Base-by-base conservation (phyloP, 2,113 vertebrate species). In the Acinonyx jubatus region DNA sequence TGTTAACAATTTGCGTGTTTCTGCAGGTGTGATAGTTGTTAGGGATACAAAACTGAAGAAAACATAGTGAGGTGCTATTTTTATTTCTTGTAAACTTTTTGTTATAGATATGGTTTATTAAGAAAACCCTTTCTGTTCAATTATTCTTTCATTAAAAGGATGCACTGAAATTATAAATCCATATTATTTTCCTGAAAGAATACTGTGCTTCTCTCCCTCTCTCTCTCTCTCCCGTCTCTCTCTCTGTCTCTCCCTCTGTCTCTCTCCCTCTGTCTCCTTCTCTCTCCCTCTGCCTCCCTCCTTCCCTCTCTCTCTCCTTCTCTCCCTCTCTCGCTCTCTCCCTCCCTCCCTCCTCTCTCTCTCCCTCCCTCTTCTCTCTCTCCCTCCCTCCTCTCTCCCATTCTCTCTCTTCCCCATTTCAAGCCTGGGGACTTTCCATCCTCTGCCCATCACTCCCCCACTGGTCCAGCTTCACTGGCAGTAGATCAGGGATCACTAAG, bases 1-100 rank as follows among this genome's bases (percentile, higher is more conserved):
- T 57, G 15, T 93, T 86, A 80, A 21, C 74, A 55, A 91, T 50
- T 16, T 86, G 18, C 36, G 9, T 84, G n/a, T 79, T 21, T 73
- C 55, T 73, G 33, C 71, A 48, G 5, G 57, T 83, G 0, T 82
- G 23, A 73, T 48, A 81, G 5, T 66, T 66, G 8, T 33, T 61
- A 55, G 13, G 15, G 15, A 63, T 69, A 6, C 2, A 45, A 84
- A 90, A 2, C 38, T 38, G 27, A 93, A 96, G 7, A 82, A 91
- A 15, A 57, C 15, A 45, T n/a, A 45, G 68, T 68, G 82, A 63
- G 29, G 74, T 33, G 7, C 27, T 71, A 78, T 83, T 90, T 90
- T 86, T 69, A 79, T 48, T 73, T 66, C 88, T 83, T 92, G 25
- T 50, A 91, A 78, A 79, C 74, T 21, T 78, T 96, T 88, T 91